Evolutionary conservation across 2,888 invertebrate genomes (phyloP).

Genomic region (Anoplius nigerrimus): DNA sequence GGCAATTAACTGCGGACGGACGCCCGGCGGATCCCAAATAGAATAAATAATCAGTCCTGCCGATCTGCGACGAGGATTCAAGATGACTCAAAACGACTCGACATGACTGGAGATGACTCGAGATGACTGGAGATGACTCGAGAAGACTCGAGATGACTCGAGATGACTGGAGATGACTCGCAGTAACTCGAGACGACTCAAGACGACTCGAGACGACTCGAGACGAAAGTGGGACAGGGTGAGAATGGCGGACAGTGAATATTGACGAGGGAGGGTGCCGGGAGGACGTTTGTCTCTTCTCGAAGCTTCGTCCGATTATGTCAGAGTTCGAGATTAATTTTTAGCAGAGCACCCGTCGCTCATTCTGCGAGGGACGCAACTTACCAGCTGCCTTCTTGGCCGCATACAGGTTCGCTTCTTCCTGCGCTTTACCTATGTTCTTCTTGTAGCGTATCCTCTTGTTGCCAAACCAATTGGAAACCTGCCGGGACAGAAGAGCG

Average conservation of each 20-base stretch:
- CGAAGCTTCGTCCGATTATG: not conserved
- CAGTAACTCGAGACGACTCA: too few species aligned
- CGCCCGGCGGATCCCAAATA: too few species aligned
- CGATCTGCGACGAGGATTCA: too few species aligned
- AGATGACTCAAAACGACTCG: too few species aligned
- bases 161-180: too few species aligned
- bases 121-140: too few species aligned
- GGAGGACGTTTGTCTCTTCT: slow-evolving; percentile 7
- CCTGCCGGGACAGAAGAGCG: slow-evolving; percentile 74
- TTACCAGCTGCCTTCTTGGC: slow-evolving; percentile 97
- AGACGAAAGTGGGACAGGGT: too few species aligned
- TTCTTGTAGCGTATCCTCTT: slow-evolving; percentile 99
- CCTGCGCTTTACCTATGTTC: slow-evolving; percentile 99
- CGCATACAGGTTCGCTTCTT: slow-evolving; percentile 98
- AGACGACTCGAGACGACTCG: too few species aligned
- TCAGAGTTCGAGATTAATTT: slow-evolving; percentile 39
- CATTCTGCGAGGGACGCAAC: slow-evolving; percentile 59
- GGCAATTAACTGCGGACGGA: not conserved
- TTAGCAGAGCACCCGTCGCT: slow-evolving; percentile 55
- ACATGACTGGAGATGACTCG: too few species aligned
- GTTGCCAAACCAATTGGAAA: slow-evolving; percentile 99
- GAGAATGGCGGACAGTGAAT: not conserved
- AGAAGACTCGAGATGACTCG: too few species aligned
- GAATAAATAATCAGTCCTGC: too few species aligned
- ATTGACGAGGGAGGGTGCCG: slow-evolving; percentile 16